Conservation (phyloP, 1,140 invertebrate species). For the Colletes latitarsis region DNA sequence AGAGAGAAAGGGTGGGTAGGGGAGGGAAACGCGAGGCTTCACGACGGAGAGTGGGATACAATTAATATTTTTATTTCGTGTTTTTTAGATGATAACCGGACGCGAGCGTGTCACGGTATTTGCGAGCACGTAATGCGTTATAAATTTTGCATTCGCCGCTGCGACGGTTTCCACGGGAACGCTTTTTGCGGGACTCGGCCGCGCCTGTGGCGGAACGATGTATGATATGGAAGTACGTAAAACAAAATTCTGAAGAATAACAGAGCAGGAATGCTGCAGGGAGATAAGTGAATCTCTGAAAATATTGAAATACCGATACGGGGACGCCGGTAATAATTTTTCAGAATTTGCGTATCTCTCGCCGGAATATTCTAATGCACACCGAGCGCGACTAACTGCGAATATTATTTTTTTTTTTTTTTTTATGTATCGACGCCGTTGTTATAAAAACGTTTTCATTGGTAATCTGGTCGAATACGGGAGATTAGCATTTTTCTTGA, state of each 20-base stretch:
- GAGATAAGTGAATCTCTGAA: slow-evolving; percentile 53
- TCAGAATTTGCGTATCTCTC: slow-evolving; percentile 27
- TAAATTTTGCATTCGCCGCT: slow-evolving; percentile 39
- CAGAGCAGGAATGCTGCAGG: slow-evolving; percentile 37
- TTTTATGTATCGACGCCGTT: neutral
- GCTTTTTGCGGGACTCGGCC: slow-evolving; percentile 13
- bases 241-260: slow-evolving; percentile 54
- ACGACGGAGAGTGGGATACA: neutral
- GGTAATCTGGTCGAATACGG: neutral
- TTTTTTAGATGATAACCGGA: slow-evolving; percentile 28
- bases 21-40: neutral
- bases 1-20: neutral
- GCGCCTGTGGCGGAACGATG: slow-evolving; percentile 21
- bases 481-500: neutral
- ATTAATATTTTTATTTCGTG: slow-evolving; percentile 20
- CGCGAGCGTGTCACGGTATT: slow-evolving; percentile 18
- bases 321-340: slow-evolving; percentile 35
- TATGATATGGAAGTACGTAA: slow-evolving; percentile 38
- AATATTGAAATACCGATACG: slow-evolving; percentile 51
- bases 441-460: neutral
- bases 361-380: slow-evolving; percentile 12
- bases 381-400: neutral
- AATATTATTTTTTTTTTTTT: neutral
- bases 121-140: slow-evolving; percentile 39
- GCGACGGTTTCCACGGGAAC: slow-evolving; percentile 32